phyloP scores from a whole-genome alignment of 2,797 vertebrate genomes.

The Tokudaia muenninki region DNA sequence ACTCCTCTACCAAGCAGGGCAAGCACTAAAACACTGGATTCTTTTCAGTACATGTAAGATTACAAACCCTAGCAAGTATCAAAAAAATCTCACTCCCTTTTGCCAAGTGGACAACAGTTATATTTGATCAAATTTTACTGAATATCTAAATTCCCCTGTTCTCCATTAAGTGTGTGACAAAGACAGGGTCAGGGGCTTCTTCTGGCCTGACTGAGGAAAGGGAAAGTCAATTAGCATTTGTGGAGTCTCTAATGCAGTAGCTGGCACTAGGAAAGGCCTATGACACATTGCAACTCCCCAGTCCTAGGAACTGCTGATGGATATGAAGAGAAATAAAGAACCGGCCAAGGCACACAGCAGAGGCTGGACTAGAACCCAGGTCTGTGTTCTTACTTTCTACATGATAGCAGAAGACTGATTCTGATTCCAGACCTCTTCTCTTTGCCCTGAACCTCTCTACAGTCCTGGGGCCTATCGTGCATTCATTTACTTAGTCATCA shows the following conservation, averaged over 20 bases:
- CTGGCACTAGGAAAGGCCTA: not conserved
- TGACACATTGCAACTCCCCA: too few relatives aligned
- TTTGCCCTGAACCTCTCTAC: not conserved
- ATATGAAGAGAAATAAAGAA: not conserved
- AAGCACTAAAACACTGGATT: constrained; percentile 40
- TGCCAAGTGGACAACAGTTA: constrained; percentile 19
- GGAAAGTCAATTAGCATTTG: constrained; percentile 51
- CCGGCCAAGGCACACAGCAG: not conserved
- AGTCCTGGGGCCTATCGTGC: not conserved
- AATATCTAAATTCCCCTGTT: not conserved
- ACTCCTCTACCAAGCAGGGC: constrained; percentile 43
- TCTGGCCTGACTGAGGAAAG: constrained; percentile 48
- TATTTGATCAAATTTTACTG: constrained; percentile 14
- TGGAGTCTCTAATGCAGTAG: not conserved
- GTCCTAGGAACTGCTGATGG: not conserved
- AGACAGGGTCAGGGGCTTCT: constrained; percentile 56
- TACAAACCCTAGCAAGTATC: constrained; percentile 18
- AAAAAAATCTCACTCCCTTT: constrained; percentile 42
- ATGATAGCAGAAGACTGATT: not conserved
- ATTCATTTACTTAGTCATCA: constrained; percentile 5
- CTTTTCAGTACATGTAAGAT: constrained; percentile 54
- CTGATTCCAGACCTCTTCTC: not conserved
- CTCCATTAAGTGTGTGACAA: constrained; percentile 24
- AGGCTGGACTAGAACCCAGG: not conserved
- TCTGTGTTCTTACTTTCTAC: not conserved